phyloP scores from a whole-genome alignment of 2,113 vertebrate genomes.

The Myiozetetes cayanensis region DNA sequence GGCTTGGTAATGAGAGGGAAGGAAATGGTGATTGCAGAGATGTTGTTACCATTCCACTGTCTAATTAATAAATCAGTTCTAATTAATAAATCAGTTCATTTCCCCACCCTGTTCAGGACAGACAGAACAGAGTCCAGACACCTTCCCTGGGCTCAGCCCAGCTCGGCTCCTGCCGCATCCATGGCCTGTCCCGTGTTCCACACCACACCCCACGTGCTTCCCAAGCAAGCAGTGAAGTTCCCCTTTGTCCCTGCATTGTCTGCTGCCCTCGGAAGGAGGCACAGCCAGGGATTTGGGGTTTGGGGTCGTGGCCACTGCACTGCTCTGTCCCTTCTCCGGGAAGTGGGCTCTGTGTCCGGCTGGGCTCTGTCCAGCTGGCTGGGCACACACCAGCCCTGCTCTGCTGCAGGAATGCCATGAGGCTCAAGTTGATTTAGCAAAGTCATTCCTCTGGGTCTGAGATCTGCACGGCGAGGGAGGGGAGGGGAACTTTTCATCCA shows the following conservation, averaged over 20 bases:
- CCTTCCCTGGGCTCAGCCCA: background rate
- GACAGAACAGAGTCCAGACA: background rate
- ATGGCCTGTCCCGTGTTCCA: background rate
- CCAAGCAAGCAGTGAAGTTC: background rate
- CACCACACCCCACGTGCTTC: background rate
- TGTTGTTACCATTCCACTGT: background rate
- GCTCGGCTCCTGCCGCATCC: background rate
- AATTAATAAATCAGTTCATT: background rate
- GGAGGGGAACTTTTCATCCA: background rate
- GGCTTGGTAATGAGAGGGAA: background rate
- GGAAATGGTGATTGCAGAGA: background rate
- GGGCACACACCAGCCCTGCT: background rate
- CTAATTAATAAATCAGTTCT: background rate
- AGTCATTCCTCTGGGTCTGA: background rate
- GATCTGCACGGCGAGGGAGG: background rate
- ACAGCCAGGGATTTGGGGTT: rapidly evolving
- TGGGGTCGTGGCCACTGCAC: background rate
- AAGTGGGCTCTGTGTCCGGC: background rate
- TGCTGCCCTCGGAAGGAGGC: background rate
- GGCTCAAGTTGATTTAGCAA: background rate
- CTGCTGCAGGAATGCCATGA: background rate
- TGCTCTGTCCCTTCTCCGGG: background rate
- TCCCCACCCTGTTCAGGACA: background rate
- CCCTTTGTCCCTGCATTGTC: background rate
- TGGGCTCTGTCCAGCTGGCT: background rate